These are phyloP conservation scores for Sebastes diaconus DNA, from an alignment of 2,797 vertebrate species.

Conservation along the genomic window DNA sequence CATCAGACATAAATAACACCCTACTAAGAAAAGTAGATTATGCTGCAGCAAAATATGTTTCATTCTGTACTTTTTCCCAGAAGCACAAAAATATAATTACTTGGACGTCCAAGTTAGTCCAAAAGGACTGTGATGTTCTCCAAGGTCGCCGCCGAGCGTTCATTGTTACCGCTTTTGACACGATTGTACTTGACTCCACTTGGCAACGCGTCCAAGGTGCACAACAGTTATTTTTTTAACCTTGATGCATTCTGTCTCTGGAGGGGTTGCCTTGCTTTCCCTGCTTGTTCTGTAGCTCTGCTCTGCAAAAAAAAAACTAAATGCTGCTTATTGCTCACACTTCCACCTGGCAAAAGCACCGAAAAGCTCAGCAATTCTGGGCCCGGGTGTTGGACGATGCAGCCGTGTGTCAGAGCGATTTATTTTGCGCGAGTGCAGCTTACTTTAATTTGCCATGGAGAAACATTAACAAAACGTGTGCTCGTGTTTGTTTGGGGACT, in stretches of 20 bases:
- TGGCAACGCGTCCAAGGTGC: background rate
- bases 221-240: slow-evolving; percentile 5
- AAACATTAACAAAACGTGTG: background rate
- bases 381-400: slow-evolving; percentile 23
- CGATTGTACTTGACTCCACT: slow-evolving; percentile 8
- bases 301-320: background rate
- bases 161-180: background rate
- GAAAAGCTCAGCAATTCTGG: background rate
- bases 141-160: background rate
- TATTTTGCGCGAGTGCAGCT: slow-evolving; percentile 4
- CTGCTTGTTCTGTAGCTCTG: background rate
- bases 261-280: slow-evolving; percentile 22
- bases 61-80: background rate
- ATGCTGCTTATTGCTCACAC: slow-evolving; percentile 13
- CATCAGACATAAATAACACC: slow-evolving; percentile 1
- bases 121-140: background rate
- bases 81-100: background rate
- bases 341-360: background rate
- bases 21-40: background rate
- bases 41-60: background rate
- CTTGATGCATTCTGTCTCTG: slow-evolving; percentile 11
- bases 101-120: background rate
- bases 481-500: background rate
- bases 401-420: background rate
- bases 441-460: background rate